A percentile compares a stretch with the other conserved stretches of the same genome.
These are phyloP conservation scores for Epinephelus awoara DNA, from an alignment of 2,797 vertebrate genomes.

Conservation along the genomic window DNA sequence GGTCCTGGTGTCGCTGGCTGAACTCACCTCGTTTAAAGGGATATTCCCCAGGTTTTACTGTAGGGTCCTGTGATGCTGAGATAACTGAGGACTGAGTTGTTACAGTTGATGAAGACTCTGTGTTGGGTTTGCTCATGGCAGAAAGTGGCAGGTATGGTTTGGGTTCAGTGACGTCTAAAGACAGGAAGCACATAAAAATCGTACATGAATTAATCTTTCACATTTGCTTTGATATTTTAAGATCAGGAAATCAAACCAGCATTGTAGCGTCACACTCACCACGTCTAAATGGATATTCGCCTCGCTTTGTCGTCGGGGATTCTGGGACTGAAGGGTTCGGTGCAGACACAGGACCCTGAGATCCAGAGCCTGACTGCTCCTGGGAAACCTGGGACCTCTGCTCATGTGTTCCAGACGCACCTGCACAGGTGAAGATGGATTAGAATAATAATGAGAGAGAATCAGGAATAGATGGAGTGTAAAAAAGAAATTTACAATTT, in stretches of 20 bases:
- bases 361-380: constrained; percentile 38
- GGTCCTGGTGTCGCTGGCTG: background rate
- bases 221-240: background rate
- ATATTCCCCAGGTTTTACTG: constrained; percentile 81
- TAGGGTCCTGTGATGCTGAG: constrained; percentile 67
- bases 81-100: constrained; percentile 52
- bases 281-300: constrained; percentile 45
- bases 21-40: constrained; percentile 85
- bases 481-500: background rate
- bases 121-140: constrained; percentile 48
- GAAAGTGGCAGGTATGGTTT: constrained; percentile 48
- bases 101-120: constrained; percentile 57
- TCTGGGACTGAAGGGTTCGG: constrained; percentile 30
- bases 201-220: background rate
- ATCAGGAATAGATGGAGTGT: background rate
- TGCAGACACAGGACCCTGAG: constrained; percentile 10
- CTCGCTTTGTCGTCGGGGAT: constrained; percentile 34
- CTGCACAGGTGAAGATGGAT: constrained; percentile 25
- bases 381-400: constrained; percentile 12
- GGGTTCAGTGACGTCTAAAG: constrained; percentile 56
- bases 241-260: background rate
- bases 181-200: background rate
- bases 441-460: background rate
- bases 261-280: constrained; percentile 24
- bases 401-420: constrained; percentile 31